Evolutionary conservation across 2,797 vertebrate genomes (phyloP).

Genomic region (Octomys mimax): DNA sequence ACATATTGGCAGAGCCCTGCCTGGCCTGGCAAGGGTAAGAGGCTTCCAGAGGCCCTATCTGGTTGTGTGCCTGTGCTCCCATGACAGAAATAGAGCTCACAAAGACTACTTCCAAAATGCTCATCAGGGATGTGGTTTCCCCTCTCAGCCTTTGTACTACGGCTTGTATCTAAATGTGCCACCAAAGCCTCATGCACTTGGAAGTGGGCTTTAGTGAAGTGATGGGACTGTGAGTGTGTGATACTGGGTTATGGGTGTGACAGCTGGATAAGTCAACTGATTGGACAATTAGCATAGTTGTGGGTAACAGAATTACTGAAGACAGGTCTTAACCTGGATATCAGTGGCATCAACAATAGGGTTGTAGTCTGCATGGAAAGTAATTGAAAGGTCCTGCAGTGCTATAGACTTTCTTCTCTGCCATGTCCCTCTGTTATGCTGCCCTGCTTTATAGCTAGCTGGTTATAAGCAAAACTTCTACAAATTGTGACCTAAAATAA

Average conservation of each 20-base stretch:
- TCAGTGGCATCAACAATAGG: background rate
- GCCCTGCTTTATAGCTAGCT: too few relatives aligned
- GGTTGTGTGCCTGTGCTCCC: background rate
- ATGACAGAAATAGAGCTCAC: background rate
- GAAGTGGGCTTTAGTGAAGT: background rate
- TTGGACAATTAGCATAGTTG: background rate
- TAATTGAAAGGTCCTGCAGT: background rate
- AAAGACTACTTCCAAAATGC: background rate
- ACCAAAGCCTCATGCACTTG: background rate
- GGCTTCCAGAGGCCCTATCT: background rate
- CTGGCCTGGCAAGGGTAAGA: background rate
- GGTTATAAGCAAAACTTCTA: too few relatives aligned
- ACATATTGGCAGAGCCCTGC: background rate
- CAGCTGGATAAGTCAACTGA: background rate
- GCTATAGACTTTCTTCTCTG: background rate
- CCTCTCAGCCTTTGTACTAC: background rate
- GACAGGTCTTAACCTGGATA: background rate
- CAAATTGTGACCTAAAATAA: background rate
- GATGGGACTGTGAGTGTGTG: background rate
- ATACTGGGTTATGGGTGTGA: background rate
- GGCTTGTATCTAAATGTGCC: background rate
- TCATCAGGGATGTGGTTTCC: background rate
- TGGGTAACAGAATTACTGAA: background rate
- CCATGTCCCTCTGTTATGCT: background rate
- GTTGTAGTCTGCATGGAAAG: background rate